These are phyloP conservation scores for Hypotaenidia okinawae DNA, from an alignment of 2,797 vertebrate genomes.

Conservation along the genomic window DNA sequence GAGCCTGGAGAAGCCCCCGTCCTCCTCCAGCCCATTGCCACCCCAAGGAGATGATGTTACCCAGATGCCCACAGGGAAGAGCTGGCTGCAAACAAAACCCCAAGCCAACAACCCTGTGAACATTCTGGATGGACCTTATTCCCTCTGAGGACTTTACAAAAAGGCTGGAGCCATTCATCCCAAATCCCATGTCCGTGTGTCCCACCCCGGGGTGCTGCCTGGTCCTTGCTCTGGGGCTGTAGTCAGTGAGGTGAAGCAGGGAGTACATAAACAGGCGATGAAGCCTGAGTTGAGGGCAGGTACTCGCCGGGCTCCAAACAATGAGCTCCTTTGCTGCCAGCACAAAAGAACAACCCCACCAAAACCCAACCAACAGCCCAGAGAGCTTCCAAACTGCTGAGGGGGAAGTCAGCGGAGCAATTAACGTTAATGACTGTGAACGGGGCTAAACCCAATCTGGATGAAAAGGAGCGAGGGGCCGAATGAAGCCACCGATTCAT, in stretches of 20 bases:
- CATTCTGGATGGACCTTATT: fast-evolving
- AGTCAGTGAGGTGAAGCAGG: not conserved
- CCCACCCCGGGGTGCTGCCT: not conserved
- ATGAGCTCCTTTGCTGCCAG: conserved; percentile 55
- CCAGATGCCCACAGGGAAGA: fast-evolving
- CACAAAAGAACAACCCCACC: not conserved
- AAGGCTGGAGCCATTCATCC: not conserved
- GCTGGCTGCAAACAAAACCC: not conserved
- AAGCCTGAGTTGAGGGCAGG: not conserved
- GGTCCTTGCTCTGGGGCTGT: not conserved
- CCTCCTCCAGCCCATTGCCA: not conserved
- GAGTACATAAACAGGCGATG: not conserved
- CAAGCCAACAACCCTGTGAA: not conserved
- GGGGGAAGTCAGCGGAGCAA: conserved; percentile 64
- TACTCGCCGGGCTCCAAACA: conserved; percentile 2
- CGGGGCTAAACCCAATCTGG: conserved; percentile 47
- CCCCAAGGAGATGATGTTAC: not conserved
- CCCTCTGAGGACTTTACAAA: not conserved
- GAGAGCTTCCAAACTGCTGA: conserved; percentile 20
- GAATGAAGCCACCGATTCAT: conserved; percentile 63
- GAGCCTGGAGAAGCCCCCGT: not conserved
- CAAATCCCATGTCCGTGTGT: not conserved
- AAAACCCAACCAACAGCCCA: not conserved
- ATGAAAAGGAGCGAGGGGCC: conserved; percentile 59
- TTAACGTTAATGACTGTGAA: conserved; percentile 70